phyloP scores from a whole-genome alignment of 2,797 vertebrate genomes.

The Hemibagrus guttatus region DNA sequence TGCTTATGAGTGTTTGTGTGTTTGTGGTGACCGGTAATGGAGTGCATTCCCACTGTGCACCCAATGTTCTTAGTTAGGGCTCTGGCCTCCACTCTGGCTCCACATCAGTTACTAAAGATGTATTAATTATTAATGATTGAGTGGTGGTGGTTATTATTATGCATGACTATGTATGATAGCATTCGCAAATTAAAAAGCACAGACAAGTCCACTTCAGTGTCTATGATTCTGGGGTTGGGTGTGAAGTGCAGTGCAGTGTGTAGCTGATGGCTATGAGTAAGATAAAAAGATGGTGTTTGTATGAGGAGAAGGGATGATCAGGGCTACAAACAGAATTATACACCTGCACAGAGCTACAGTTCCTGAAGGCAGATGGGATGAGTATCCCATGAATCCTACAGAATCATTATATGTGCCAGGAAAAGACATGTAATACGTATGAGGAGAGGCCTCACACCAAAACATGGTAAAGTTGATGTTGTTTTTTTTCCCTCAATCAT shows the following conservation, averaged over 20 bases:
- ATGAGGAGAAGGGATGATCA: not conserved
- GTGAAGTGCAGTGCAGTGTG: not conserved
- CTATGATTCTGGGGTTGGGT: not conserved
- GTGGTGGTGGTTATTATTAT: not conserved
- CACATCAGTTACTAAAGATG: not conserved
- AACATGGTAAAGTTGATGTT: not conserved
- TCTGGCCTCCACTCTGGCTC: not conserved
- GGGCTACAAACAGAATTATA: not conserved
- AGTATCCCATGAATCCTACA: not conserved
- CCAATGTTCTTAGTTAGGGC: not conserved
- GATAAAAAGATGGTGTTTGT: not conserved
- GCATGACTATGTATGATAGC: not conserved
- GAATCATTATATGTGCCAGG: not conserved
- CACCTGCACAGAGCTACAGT: not conserved
- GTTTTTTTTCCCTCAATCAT: not conserved
- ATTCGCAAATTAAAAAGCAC: not conserved
- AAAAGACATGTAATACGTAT: not conserved
- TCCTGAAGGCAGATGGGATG: not conserved
- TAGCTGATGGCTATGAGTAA: not conserved
- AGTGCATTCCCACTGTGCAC: not conserved
- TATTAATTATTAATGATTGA: not conserved
- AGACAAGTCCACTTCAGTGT: not conserved
- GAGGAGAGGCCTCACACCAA: not conserved
- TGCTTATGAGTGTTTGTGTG: not conserved
- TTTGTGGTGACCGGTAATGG: not conserved